phyloP scores from a whole-genome alignment of 2,797 vertebrate genomes.

The Coregonus ussuriensis region DNA sequence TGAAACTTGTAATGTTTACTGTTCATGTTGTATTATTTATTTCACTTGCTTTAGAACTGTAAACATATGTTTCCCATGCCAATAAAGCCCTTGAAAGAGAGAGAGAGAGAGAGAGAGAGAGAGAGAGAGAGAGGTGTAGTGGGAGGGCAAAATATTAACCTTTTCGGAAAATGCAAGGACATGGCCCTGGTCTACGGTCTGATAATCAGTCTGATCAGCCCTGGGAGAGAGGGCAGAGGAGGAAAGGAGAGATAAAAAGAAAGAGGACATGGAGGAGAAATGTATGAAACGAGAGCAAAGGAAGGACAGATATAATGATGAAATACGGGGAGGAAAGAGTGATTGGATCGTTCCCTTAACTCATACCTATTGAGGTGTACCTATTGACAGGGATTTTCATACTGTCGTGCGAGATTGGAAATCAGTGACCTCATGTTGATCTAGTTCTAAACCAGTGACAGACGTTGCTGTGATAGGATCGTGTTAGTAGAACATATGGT shows the following conservation, averaged over 20 bases:
- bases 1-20: no score
- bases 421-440: constrained; percentile 13
- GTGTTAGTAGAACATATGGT: constrained; percentile 64
- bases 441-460: constrained; percentile 40
- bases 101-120: not conserved
- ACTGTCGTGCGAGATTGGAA: not conserved
- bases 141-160: no score
- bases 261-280: not conserved
- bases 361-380: not conserved
- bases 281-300: not conserved
- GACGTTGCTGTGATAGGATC: constrained; percentile 50
- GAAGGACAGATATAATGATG: not conserved
- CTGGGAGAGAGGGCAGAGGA: not conserved
- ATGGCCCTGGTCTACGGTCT: not conserved
- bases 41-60: no score
- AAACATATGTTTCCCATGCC: no score
- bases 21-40: no score
- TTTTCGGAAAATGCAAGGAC: not conserved
- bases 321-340: not conserved
- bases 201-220: not conserved
- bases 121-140: not conserved
- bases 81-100: no score
- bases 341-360: not conserved
- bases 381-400: not conserved
- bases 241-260: not conserved